Conservation (phyloP, 2,888 invertebrate species). For the Chrysolina oricalcia region DNA sequence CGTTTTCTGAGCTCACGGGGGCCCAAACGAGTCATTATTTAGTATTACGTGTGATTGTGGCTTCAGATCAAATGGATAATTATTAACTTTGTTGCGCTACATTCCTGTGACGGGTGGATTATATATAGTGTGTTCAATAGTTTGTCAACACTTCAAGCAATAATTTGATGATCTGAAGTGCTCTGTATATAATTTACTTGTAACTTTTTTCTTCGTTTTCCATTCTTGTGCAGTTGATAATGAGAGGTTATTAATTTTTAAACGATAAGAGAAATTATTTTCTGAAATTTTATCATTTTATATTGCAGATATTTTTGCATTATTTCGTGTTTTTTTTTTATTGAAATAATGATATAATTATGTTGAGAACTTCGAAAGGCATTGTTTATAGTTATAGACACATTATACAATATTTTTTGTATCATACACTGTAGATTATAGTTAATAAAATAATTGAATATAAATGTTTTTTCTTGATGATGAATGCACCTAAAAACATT, state of each 20-base stretch:
- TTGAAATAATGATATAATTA: conserved; percentile 51
- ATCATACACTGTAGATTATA: conserved; percentile 67
- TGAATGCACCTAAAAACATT: too few relatives aligned
- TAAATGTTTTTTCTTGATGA: background rate
- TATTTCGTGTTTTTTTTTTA: conserved; percentile 47
- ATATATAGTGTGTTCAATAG: conserved; percentile 43
- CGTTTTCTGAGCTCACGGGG: background rate
- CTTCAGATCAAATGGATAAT: conserved; percentile 38
- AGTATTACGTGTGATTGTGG: conserved; percentile 47
- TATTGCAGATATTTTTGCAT: conserved; percentile 48
- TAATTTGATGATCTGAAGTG: conserved; percentile 27
- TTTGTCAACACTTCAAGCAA: conserved; percentile 34
- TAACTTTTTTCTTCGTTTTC: conserved; percentile 43
- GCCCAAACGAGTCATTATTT: conserved; percentile 24
- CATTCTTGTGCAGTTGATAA: conserved; percentile 49
- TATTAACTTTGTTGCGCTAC: conserved; percentile 42
- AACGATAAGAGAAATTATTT: conserved; percentile 40
- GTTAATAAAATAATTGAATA: conserved; percentile 55
- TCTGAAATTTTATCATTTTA: conserved; percentile 49
- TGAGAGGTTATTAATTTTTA: conserved; percentile 44
- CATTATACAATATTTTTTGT: conserved; percentile 70
- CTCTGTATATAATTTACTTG: conserved; percentile 48
- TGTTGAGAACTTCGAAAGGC: conserved; percentile 59
- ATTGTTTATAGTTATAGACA: conserved; percentile 67
- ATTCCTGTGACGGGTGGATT: conserved; percentile 50